Evolutionary conservation across 2,888 invertebrate species (phyloP), one percentile per base, ranked within the genome.

Genomic region (Habrosyne pyritoides): DNA sequence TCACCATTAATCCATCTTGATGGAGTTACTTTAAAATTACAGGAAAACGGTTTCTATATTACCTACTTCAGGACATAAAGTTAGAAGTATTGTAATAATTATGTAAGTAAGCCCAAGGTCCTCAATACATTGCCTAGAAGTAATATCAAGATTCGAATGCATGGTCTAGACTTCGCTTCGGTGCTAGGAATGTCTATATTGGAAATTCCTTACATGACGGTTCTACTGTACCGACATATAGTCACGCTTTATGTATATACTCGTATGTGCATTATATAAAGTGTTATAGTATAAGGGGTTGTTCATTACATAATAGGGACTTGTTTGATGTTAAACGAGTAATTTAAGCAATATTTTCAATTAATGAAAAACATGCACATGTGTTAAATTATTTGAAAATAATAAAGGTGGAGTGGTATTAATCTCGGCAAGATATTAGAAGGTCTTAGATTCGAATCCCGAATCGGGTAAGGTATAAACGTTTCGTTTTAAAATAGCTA

Each of bases 151-250:
- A 42, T 42, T 18, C 42, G 42, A 42, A 8, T 7, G 14, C 18
- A 18, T 36, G 6, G 36, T 1, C 8, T 42, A 42, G 6, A 42
- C 8, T 18, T 42, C 42, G 18, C 8, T n/a, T 28, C 21, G 21
- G 33, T 48, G 3, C 5, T 6, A 3, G 60, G 56, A 36, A 66
- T 68, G 56, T 53, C 47, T n/a, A 69, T 67, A 68, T 68, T 68
- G 62, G 64, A 69, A 64, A 68, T 68, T 61, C 70, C 59, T 21
- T 26, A 53, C 21, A 59, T 50, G 54, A 53, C 52, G 18, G n/a
- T n/a, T n/a, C n/a, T n/a, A 18, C 18, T 18, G 42, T 8, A 8
- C 42, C 0, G 18, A 42, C 18, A 42, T 42, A 42, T 6, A 18
- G 42, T 18, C 14, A 18, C 42, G 18, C 14, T 18, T 8, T 18